Base-by-base conservation (phyloP, 2,797 vertebrate genomes). In the Brachymystax lenok region DNA sequence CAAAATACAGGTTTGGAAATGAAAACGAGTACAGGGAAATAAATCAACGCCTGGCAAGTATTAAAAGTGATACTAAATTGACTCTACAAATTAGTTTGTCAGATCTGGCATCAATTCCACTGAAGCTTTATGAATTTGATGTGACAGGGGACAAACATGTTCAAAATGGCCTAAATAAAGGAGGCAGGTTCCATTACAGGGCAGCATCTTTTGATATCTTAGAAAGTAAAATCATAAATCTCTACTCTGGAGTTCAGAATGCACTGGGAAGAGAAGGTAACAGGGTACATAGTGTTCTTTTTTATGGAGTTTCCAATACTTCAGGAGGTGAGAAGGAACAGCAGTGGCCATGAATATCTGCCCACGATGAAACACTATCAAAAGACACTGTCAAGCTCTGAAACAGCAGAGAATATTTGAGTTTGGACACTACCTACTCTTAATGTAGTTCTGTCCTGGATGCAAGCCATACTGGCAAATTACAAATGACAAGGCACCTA, bases 91-190 rank as follows among this genome's bases (percentile, higher is more conserved):
- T 69, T 4, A 5, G 67, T 69, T 40, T 21, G n/a, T 69, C 35
- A 69, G 19, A 69, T 50, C 56, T n/a, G 30, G 6, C 33, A 68
- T 68, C 66, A 68, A 30, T 67, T 13, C 68, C 33, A n/a, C 35
- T 46, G n/a, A 40, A 35, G 68, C 68, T 46, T 69, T 69, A 69
- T 69, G 6, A 69, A 69, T 40, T 30, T n/a, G 19, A 35, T 69
- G 19, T 46, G 68, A 21, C 68, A 46, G 33, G n/a, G 16, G 33
- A 19, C 40, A 46, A 46, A 46, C 10, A 12, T 46, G 10, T 46
- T 12, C 40, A 19, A 69, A 35, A 69, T 69, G 12, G 19, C n/a
- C 68, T 3, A 35, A n/a, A 19, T 69, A n/a, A 50, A 19, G 19
- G 12, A 69, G 2, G 19, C 16, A 59, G 56, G 35, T 50, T 35